A percentile compares a stretch with the other conserved stretches of the same genome.
These are phyloP conservation scores for Discoglossus pictus DNA, from an alignment of 2,797 vertebrate genomes.

Conservation along the genomic window DNA sequence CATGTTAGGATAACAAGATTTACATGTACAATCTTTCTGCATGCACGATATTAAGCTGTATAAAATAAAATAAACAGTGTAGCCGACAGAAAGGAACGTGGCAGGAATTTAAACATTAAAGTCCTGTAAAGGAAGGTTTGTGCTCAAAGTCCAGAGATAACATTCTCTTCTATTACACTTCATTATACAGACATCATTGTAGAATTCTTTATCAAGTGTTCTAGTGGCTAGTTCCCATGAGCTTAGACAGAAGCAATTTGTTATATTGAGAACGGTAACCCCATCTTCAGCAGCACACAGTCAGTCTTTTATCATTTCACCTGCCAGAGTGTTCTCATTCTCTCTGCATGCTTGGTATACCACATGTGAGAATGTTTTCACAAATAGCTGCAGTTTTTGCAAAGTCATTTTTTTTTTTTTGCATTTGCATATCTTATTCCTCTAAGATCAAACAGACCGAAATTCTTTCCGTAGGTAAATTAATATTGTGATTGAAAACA, in stretches of 20 bases:
- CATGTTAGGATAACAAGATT: conserved; percentile 1
- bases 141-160: conserved; percentile 44
- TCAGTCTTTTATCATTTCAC: conserved; percentile 49
- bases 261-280: conserved; percentile 48
- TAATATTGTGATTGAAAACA: too few species aligned
- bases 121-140: conserved; percentile 26
- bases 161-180: conserved; percentile 50
- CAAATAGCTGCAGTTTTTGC: background rate
- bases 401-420: background rate
- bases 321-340: conserved; percentile 38
- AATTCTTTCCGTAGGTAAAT: too few species aligned
- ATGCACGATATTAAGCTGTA: conserved; percentile 19
- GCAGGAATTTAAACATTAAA: conserved; percentile 37
- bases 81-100: conserved; percentile 27
- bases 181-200: conserved; percentile 54
- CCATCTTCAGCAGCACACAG: conserved; percentile 39
- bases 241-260: conserved; percentile 53
- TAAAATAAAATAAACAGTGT: conserved; percentile 11
- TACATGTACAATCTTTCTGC: background rate
- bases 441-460: background rate
- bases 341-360: conserved; percentile 14
- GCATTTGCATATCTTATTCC: background rate
- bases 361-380: conserved; percentile 5
- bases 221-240: conserved; percentile 48
- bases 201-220: conserved; percentile 53